Evolutionary conservation across 2,797 vertebrate species (phyloP).

Genomic region (Phoebastria nigripes): DNA sequence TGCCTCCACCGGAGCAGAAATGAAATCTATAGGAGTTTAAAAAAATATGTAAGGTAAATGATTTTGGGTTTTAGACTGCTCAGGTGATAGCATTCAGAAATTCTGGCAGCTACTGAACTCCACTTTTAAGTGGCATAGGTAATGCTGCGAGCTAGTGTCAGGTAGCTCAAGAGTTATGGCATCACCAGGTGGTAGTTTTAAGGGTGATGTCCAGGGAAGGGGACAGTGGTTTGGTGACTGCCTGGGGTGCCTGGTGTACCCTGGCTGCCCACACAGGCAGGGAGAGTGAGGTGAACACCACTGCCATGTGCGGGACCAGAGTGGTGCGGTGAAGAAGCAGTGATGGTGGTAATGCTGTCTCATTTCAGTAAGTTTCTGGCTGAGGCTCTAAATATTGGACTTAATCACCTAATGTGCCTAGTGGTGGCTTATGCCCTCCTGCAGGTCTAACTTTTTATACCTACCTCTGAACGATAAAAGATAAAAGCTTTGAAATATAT

Average conservation of each 20-base stretch:
- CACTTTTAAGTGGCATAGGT: not conserved
- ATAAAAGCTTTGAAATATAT: slow-evolving; percentile 9
- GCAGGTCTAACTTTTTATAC: not conserved
- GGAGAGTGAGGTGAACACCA: not conserved
- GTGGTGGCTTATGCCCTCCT: not conserved
- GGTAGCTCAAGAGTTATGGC: not conserved
- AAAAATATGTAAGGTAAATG: not conserved
- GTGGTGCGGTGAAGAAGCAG: not conserved
- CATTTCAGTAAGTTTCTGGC: not conserved
- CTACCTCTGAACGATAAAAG: not conserved
- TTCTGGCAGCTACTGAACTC: not conserved
- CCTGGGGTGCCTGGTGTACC: not conserved
- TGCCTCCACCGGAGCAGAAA: slow-evolving; percentile 8
- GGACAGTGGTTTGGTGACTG: not conserved
- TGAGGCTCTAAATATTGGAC: not conserved
- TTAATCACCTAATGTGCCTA: not conserved
- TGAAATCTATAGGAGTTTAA: not conserved
- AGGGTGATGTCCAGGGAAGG: not conserved
- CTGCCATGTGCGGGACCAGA: not conserved
- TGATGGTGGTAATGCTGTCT: not conserved
- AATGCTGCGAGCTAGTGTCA: not conserved
- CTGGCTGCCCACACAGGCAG: not conserved
- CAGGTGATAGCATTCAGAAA: not conserved
- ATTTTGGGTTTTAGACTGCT: not conserved
- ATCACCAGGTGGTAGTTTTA: not conserved